These are phyloP conservation scores for Melospiza melodia DNA, from an alignment of 2,113 vertebrate genomes.

Conservation along the genomic window DNA sequence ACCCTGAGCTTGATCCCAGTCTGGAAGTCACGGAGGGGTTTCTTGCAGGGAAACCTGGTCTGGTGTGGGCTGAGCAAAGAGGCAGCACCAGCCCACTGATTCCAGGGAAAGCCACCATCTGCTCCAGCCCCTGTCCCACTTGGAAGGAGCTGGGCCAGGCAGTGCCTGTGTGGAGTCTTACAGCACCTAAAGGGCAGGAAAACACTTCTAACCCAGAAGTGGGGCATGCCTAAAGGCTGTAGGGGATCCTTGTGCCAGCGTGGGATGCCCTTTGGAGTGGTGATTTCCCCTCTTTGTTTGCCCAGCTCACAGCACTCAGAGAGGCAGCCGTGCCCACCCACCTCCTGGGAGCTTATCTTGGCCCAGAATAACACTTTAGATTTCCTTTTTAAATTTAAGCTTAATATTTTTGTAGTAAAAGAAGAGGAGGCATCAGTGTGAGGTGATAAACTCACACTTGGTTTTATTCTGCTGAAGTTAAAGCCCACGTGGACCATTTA, in stretches of 20 bases:
- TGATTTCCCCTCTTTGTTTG: constrained; percentile 18
- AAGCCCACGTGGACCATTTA: neutral
- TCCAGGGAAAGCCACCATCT: accelerated
- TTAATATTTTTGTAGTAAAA: neutral
- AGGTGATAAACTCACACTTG: neutral
- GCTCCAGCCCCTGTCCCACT: neutral
- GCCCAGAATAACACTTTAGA: neutral
- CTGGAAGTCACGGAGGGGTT: neutral
- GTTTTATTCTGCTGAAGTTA: neutral
- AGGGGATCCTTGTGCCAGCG: neutral
- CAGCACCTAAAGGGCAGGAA: neutral
- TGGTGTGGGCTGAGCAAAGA: neutral
- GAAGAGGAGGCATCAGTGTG: neutral
- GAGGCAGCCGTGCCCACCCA: neutral
- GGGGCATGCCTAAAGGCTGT: accelerated
- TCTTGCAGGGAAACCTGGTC: neutral
- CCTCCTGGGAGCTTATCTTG: neutral
- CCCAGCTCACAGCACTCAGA: neutral
- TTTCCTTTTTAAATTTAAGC: neutral
- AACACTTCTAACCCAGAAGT: neutral
- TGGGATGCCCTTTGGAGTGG: neutral
- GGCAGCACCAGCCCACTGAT: accelerated
- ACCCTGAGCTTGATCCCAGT: neutral
- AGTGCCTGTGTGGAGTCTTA: neutral
- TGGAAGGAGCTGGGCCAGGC: neutral